A percentile compares a stretch with the other conserved stretches of the same genome.
Conservation (phyloP, 53 echinoderm and acorn worm genomes). For the Temnopleurus reevesii region DNA sequence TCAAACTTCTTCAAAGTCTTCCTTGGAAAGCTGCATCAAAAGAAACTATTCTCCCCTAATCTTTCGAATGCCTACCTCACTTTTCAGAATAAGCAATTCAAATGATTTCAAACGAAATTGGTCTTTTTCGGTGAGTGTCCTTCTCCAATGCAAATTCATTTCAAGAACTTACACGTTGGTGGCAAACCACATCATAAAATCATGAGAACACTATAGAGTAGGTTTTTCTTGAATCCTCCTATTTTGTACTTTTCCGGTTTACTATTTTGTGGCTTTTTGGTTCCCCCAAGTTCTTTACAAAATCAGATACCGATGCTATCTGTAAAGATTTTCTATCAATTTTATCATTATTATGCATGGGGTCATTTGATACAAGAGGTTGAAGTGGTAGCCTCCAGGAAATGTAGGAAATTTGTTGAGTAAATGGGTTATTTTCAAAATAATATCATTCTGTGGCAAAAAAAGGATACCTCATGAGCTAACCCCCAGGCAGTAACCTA, state of each 20-base stretch:
- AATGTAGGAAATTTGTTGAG: not conserved
- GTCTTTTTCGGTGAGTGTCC: not conserved
- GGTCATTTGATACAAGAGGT: not conserved
- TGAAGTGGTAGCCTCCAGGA: not conserved
- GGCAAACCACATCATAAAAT: constrained; percentile 30
- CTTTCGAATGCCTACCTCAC: not conserved
- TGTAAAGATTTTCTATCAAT: not conserved
- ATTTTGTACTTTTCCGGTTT: not conserved
- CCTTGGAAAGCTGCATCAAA: not conserved
- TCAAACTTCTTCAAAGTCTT: not conserved
- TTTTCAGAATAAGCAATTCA: constrained; percentile 21
- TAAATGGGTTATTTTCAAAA: not conserved
- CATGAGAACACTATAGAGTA: not conserved
- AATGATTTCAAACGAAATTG: not conserved
- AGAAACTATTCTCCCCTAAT: not conserved
- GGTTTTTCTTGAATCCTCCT: not conserved
- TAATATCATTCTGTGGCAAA: not conserved
- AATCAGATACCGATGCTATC: not conserved
- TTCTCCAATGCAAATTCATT: not conserved
- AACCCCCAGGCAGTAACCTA: not conserved
- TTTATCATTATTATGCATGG: too few species aligned
- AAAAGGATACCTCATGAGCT: not conserved
- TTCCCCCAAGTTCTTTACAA: not conserved
- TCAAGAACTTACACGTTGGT: not conserved
- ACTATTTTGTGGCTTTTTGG: not conserved